Conservation (phyloP, 2,113 vertebrate genomes). For the Hippocampus zosterae region DNA sequence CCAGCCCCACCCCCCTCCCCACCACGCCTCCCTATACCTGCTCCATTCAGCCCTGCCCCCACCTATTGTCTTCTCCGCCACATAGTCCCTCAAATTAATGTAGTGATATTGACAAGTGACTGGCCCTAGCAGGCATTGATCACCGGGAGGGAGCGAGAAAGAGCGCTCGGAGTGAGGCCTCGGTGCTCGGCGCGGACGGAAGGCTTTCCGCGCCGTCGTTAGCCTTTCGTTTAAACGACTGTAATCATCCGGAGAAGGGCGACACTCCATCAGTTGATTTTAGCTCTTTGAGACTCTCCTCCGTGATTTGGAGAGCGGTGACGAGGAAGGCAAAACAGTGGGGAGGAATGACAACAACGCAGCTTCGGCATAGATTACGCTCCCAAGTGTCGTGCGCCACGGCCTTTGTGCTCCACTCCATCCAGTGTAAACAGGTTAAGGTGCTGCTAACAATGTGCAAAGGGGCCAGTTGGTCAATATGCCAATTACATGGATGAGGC, state of each 20-base stretch:
- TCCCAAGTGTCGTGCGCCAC: conserved; percentile 8
- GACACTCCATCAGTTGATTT: conserved; percentile 14
- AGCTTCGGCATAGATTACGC: conserved; percentile 7
- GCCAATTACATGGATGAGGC: conserved; percentile 70
- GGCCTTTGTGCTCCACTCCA: conserved; percentile 10
- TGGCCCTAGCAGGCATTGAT: conserved; percentile 63
- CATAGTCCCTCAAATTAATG: conserved; percentile 70
- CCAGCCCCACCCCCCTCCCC: conserved; percentile 7
- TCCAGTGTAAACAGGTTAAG: conserved; percentile 34
- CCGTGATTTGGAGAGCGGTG: neutral
- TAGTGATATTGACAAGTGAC: conserved; percentile 77
- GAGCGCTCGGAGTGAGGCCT: conserved; percentile 26
- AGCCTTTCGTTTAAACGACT: neutral
- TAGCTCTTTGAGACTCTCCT: neutral
- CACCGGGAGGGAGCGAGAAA: conserved; percentile 52
- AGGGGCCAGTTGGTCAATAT: conserved; percentile 63
- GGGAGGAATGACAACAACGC: neutral
- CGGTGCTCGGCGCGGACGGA: conserved; percentile 12
- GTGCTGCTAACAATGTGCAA: conserved; percentile 52
- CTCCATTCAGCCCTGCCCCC: conserved; percentile 34
- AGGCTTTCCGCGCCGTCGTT: conserved; percentile 6
- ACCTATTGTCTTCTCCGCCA: conserved; percentile 33
- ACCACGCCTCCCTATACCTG: conserved; percentile 26
- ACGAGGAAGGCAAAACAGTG: neutral
- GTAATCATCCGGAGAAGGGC: neutral